phyloP scores from a whole-genome alignment of 2,113 vertebrate genomes.

The Cettia cetti region DNA sequence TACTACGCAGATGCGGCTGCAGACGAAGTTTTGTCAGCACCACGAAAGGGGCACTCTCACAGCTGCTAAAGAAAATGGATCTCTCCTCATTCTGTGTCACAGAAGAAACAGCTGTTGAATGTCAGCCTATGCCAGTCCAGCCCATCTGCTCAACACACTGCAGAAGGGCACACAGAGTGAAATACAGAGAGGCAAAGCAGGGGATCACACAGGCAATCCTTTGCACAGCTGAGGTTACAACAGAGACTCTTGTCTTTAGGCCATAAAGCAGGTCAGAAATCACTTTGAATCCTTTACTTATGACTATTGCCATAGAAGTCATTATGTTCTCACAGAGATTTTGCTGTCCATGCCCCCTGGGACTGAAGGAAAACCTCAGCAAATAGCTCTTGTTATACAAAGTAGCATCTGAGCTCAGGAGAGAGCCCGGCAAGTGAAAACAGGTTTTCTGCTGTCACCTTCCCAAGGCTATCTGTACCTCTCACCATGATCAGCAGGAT shows the following conservation, averaged over 20 bases:
- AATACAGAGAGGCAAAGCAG: background rate
- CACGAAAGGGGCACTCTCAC: fast-evolving
- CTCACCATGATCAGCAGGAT: background rate
- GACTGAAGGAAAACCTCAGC: background rate
- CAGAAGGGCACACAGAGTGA: background rate
- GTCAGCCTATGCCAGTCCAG: background rate
- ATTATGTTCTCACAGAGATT: background rate
- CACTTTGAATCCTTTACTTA: background rate
- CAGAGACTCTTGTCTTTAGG: background rate
- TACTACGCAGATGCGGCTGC: background rate
- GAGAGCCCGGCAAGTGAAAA: background rate
- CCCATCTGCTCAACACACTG: background rate
- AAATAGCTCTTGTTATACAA: background rate
- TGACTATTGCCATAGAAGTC: background rate
- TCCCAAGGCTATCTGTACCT: background rate
- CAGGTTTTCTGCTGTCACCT: background rate
- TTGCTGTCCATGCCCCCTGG: background rate
- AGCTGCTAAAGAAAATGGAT: background rate
- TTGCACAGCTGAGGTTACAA: background rate
- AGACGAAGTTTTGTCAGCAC: background rate
- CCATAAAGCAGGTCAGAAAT: background rate
- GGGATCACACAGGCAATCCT: background rate
- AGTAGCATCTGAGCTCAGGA: background rate
- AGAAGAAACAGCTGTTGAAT: background rate
- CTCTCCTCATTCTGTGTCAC: background rate